Base-by-base conservation (phyloP, 2,888 invertebrate genomes). In the Tuberolachnus salignus region DNA sequence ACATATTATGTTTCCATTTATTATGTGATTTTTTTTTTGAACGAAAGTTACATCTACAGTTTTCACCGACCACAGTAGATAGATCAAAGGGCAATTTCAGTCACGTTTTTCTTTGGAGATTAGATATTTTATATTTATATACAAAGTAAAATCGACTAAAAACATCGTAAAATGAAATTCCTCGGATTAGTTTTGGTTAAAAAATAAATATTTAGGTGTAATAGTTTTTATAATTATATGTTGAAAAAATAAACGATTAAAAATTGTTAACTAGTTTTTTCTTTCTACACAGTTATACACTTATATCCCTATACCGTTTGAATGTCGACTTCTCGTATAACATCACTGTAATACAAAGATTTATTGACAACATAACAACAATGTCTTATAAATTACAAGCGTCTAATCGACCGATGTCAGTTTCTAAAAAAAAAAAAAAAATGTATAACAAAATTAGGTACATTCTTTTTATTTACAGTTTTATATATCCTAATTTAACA, bases 1-100 rank as follows among this genome's bases (percentile, higher is more conserved):
- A n/a, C 53, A n/a, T 42, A 73, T 73, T 73, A 34, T 21, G 19
- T 78, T 78, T 51, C 69, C 67, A 14, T 59, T 67, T 66, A 69
- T 78, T 34, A 42, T 69, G 69, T 34, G 59, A 59, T 61, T 78
- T 69, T 78, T 55, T 59, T 57, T 44, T 26, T 26, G 51, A 78
- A 78, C 34, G 75, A 78, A 78, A 78, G 75, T 78, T 67, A 49
- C 14, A 53, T 51, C 0, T 71, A 63, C 16, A 34, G 8, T 55
- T 53, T 75, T 55, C 26, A 61, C 59, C 49, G 67, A 67, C 49
- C 67, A 34, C 67, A 21, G 57, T 67, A 57, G 46, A 49, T 67
- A 57, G 46, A 55, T 57, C 57, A 75, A 55, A 67, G 66, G 53
- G 42, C 66, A 34, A 67, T 74, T 74, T 34, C 26, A 46, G 75